A percentile compares a stretch with the other conserved stretches of the same genome.
Conservation (phyloP, 2,888 invertebrate genomes). For the Andricus quercusramuli region DNA sequence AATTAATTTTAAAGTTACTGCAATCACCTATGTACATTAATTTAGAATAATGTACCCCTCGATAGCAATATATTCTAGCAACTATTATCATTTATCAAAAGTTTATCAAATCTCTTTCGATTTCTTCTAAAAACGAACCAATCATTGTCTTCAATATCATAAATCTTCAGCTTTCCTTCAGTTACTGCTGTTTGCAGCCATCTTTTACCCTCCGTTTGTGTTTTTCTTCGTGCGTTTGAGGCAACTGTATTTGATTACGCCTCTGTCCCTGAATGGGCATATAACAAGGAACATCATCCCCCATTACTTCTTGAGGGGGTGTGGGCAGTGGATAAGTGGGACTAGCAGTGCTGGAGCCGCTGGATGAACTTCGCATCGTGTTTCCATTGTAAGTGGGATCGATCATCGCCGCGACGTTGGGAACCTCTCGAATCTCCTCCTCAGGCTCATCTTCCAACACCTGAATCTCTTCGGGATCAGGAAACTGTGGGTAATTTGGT, state of each 20-base stretch:
- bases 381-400: conserved; percentile 82
- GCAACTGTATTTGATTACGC: conserved; percentile 77
- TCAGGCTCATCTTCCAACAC: conserved; percentile 67
- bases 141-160: background rate
- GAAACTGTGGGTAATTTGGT: conserved; percentile 48
- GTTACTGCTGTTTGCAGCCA: conserved; percentile 83
- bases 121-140: background rate
- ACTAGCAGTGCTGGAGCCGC: conserved; percentile 69
- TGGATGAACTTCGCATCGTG: conserved; percentile 67
- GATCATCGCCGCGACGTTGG: conserved; percentile 84
- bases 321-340: conserved; percentile 74
- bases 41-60: background rate
- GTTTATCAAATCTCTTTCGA: background rate
- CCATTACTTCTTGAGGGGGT: conserved; percentile 70
- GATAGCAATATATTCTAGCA: background rate
- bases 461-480: conserved; percentile 77
- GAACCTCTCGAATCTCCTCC: conserved; percentile 68
- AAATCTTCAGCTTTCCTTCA: background rate
- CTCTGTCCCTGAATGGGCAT: conserved; percentile 90
- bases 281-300: conserved; percentile 82
- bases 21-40: background rate
- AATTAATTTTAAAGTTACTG: no score
- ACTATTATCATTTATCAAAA: background rate
- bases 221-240: conserved; percentile 82
- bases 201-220: conserved; percentile 82